A percentile compares a stretch with the other conserved stretches of the same genome.
phyloP scores from a whole-genome alignment of 2,888 invertebrate genomes.

The Cephalotes varians region DNA sequence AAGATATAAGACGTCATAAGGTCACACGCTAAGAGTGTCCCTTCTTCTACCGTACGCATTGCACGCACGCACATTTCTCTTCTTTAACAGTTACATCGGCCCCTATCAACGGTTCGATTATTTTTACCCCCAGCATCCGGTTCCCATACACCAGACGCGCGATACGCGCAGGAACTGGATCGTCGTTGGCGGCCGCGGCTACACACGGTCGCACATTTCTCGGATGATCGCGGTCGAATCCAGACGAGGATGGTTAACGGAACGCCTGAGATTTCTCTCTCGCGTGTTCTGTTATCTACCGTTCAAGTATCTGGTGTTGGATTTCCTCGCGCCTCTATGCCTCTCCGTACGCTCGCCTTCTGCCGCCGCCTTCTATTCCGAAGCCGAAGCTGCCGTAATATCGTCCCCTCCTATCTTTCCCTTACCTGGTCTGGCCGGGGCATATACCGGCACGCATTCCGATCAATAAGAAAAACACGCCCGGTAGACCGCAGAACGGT shows the following conservation, averaged over 20 bases:
- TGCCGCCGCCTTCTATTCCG: constrained; percentile 48
- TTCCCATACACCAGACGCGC: constrained; percentile 62
- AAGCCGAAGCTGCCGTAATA: constrained; percentile 39
- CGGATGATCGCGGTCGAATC: constrained; percentile 66
- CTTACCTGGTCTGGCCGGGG: constrained; percentile 54
- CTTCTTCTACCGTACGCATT: not conserved
- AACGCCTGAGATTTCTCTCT: constrained; percentile 68
- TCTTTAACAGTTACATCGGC: constrained; percentile 23
- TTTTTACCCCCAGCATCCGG: constrained; percentile 42
- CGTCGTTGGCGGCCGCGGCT: constrained; percentile 54
- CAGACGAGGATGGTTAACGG: constrained; percentile 76
- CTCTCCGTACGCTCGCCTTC: constrained; percentile 34
- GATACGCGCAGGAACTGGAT: constrained; percentile 61
- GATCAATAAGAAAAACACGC: constrained; percentile 78
- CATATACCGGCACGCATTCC: constrained; percentile 73
- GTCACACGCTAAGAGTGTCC: not conserved
- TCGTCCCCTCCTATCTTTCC: constrained; percentile 40
- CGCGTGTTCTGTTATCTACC: constrained; percentile 68
- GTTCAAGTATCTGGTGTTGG: constrained; percentile 73
- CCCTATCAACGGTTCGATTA: constrained; percentile 42
- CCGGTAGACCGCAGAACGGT: constrained; percentile 80
- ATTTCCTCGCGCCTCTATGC: constrained; percentile 66
- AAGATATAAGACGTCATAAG: constrained; percentile 11
- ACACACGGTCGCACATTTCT: constrained; percentile 76
- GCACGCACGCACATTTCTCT: not conserved